Percentiles rank a stretch among this genome's conserved stretches.
phyloP scores from a whole-genome alignment of 2,113 vertebrate species.

The Etia nguti region DNA sequence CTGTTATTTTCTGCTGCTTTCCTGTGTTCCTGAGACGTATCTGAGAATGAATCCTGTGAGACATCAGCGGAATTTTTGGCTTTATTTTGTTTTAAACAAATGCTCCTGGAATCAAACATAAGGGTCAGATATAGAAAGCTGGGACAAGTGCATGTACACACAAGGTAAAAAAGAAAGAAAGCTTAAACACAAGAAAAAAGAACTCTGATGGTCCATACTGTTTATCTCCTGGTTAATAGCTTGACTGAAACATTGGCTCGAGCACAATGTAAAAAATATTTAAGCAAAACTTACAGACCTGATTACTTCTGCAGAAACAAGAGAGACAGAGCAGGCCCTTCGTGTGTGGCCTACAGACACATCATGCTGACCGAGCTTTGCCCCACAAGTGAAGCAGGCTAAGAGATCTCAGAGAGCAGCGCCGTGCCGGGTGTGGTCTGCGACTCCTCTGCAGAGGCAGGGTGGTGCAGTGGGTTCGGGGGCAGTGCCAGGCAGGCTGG shows the following conservation, averaged over 20 bases:
- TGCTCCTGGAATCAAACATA: background rate
- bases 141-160: background rate
- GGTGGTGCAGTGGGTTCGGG: too few species aligned
- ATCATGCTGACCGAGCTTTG: background rate
- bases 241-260: background rate
- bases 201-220: background rate
- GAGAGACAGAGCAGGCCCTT: background rate
- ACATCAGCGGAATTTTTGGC: background rate
- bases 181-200: background rate
- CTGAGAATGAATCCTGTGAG: background rate
- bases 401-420: too few species aligned
- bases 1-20: background rate
- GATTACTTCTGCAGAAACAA: background rate
- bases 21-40: background rate
- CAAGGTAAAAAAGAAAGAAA: background rate
- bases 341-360: background rate
- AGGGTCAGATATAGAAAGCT: background rate
- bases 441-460: too few species aligned
- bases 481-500: too few species aligned
- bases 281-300: background rate
- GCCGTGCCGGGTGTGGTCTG: too few species aligned
- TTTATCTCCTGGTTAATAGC: background rate
- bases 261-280: fast-evolving
- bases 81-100: background rate
- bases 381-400: too few species aligned